phyloP scores from a whole-genome alignment of 1,140 invertebrate species.

The Asbolus verrucosus region DNA sequence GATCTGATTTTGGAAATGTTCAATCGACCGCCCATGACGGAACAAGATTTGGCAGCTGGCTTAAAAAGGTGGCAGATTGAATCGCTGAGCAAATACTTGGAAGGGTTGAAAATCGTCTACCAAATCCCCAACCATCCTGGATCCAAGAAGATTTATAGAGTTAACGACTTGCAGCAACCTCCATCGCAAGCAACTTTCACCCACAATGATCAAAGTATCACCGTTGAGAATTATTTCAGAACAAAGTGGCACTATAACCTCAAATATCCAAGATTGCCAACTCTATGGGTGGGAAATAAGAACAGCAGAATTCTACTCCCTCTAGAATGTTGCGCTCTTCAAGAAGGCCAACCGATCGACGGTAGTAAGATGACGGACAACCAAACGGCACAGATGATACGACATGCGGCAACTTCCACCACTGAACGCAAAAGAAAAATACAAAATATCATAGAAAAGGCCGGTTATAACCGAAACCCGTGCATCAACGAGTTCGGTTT shows the following conservation, averaged over 20 bases:
- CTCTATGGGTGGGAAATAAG: slow-evolving; percentile 71
- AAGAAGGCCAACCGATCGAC: slow-evolving; percentile 71
- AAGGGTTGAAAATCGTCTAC: slow-evolving; percentile 63
- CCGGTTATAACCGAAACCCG: slow-evolving; percentile 66
- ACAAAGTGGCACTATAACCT: background rate
- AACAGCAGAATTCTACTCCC: slow-evolving; percentile 70
- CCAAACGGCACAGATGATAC: slow-evolving; percentile 76
- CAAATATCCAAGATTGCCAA: slow-evolving; percentile 69
- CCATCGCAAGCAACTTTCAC: slow-evolving; percentile 55
- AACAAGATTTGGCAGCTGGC: background rate
- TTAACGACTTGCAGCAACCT: slow-evolving; percentile 66
- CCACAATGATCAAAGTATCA: slow-evolving; percentile 56
- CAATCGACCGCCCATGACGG: background rate
- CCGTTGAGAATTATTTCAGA: slow-evolving; percentile 69
- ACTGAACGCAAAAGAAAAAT: slow-evolving; percentile 73
- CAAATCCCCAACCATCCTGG: slow-evolving; percentile 65
- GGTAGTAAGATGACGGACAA: slow-evolving; percentile 67
- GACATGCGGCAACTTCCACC: slow-evolving; percentile 72
- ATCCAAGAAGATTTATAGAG: slow-evolving; percentile 66
- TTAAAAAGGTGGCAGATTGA: background rate
- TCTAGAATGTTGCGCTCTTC: slow-evolving; percentile 72
- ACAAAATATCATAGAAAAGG: slow-evolving; percentile 67
- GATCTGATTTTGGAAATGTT: slow-evolving; percentile 62
- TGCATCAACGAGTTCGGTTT: slow-evolving; percentile 72
- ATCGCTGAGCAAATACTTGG: slow-evolving; percentile 47